A percentile compares a stretch with the other conserved stretches of the same genome.
Evolutionary conservation across 2,797 vertebrate species (phyloP).

Genomic region (Octomys mimax): DNA sequence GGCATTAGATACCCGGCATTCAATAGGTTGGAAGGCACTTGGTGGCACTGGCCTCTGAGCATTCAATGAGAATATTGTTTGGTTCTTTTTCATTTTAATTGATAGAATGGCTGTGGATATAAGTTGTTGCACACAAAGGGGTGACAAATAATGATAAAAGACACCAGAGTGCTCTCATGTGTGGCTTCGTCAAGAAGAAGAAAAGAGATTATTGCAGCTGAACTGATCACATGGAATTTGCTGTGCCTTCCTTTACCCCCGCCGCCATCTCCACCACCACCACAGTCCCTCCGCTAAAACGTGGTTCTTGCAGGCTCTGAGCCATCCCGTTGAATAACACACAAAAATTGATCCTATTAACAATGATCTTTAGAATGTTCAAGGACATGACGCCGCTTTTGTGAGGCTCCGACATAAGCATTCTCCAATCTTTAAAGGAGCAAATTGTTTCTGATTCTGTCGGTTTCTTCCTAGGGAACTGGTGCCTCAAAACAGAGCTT

Average conservation of each 20-base stretch:
- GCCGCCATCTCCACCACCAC: constrained; percentile 82
- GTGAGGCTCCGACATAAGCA: constrained; percentile 88
- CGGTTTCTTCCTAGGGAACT: constrained; percentile 86
- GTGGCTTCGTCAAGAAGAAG: constrained; percentile 90
- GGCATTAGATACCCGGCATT: constrained; percentile 88
- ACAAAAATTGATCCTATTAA: constrained; percentile 90
- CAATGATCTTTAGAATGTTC: constrained; percentile 92
- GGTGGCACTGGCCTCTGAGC: constrained; percentile 87
- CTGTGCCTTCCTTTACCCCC: constrained; percentile 81
- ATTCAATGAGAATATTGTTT: constrained; percentile 89
- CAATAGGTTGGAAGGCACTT: constrained; percentile 88
- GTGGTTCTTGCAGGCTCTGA: constrained; percentile 84
- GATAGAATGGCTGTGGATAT: constrained; percentile 91
- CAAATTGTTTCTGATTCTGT: constrained; percentile 88
- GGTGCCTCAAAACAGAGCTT: constrained; percentile 83
- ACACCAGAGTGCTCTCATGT: constrained; percentile 92
- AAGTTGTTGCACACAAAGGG: constrained; percentile 92
- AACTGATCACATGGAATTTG: constrained; percentile 91
- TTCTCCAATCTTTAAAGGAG: constrained; percentile 88
- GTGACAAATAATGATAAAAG: constrained; percentile 93
- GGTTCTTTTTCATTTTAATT: constrained; percentile 92
- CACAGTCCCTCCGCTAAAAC: constrained; percentile 80
- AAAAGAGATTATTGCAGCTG: constrained; percentile 94
- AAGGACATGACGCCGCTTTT: constrained; percentile 90
- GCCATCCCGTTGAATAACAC: constrained; percentile 84